These are phyloP conservation scores for Rhamphomyia laevipes DNA, from an alignment of 2,888 invertebrate genomes.

Conservation along the genomic window DNA sequence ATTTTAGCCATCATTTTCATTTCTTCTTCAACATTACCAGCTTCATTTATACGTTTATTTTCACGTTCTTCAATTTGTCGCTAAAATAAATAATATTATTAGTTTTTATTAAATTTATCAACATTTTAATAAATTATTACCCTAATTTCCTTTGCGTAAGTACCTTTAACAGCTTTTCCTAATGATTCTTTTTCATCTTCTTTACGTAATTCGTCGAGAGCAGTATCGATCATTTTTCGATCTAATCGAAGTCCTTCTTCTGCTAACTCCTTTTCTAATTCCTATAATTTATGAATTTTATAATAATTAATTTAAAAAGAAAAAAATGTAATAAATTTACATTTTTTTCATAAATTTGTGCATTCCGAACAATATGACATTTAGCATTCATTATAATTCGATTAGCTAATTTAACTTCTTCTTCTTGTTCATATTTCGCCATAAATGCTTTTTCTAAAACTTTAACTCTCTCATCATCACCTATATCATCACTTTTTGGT, in stretches of 20 bases:
- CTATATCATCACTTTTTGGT: conserved; percentile 32
- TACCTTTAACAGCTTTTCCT: conserved; percentile 22
- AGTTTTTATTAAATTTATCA: not conserved
- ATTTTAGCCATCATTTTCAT: conserved; percentile 27
- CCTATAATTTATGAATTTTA: too few species aligned
- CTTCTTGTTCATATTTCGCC: conserved; percentile 39
- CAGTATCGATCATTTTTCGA: conserved; percentile 29
- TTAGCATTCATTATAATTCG: conserved; percentile 70
- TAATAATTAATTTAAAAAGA: too few species aligned
- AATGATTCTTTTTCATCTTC: conserved; percentile 28
- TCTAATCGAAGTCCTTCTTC: conserved; percentile 33
- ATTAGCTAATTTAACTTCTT: conserved; percentile 60
- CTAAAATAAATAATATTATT: conserved; percentile 8
- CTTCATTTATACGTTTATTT: conserved; percentile 30
- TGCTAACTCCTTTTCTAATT: conserved; percentile 26
- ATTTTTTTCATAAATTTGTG: conserved; percentile 58
- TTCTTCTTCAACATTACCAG: conserved; percentile 33
- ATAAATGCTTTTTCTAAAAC: conserved; percentile 43
- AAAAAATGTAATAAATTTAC: conserved; percentile 5
- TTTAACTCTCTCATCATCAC: conserved; percentile 40
- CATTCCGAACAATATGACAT: conserved; percentile 73
- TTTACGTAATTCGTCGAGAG: conserved; percentile 24
- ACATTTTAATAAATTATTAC: conserved; percentile 2
- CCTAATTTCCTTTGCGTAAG: conserved; percentile 31
- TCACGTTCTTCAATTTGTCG: conserved; percentile 32